These are phyloP conservation scores for Apeltes quadracus DNA, from an alignment of 2,113 vertebrate genomes.

Conservation along the genomic window DNA sequence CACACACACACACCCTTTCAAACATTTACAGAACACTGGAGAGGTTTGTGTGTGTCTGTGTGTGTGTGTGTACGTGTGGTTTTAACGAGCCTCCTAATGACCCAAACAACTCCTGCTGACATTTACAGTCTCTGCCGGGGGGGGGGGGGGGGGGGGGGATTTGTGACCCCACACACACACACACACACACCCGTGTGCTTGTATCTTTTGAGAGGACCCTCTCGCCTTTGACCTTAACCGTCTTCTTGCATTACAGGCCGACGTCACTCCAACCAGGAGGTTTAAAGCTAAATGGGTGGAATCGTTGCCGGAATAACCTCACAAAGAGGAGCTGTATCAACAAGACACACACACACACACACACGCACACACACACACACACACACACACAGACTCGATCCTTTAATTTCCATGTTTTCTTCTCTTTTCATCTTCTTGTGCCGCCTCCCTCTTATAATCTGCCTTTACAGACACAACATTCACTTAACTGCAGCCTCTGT, in stretches of 20 bases:
- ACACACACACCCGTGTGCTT: background rate
- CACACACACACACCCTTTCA: conserved; percentile 15
- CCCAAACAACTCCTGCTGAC: conserved; percentile 57
- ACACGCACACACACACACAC: background rate
- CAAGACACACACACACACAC: conserved; percentile 1
- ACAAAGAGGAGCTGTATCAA: background rate
- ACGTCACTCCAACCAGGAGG: no score
- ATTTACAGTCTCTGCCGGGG: conserved; percentile 39
- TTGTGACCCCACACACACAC: conserved; percentile 15
- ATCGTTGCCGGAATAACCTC: background rate
- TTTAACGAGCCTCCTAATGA: conserved; percentile 59
- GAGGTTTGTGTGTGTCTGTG: conserved; percentile 26
- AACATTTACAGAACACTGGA: conserved; percentile 10
- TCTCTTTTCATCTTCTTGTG: conserved; percentile 42
- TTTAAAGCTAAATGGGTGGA: background rate
- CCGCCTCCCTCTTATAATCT: conserved; percentile 32
- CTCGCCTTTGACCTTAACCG: background rate
- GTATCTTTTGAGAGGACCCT: background rate
- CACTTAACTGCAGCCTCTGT: conserved; percentile 42
- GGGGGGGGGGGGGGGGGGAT: conserved; percentile 7
- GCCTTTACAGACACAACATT: conserved; percentile 47
- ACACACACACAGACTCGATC: conserved; percentile 5
- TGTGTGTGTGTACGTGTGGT: conserved; percentile 22
- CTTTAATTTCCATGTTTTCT: conserved; percentile 40
- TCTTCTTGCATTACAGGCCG: background rate